phyloP scores from a whole-genome alignment of 1,140 invertebrate genomes.

The Microplitis demolitor region DNA sequence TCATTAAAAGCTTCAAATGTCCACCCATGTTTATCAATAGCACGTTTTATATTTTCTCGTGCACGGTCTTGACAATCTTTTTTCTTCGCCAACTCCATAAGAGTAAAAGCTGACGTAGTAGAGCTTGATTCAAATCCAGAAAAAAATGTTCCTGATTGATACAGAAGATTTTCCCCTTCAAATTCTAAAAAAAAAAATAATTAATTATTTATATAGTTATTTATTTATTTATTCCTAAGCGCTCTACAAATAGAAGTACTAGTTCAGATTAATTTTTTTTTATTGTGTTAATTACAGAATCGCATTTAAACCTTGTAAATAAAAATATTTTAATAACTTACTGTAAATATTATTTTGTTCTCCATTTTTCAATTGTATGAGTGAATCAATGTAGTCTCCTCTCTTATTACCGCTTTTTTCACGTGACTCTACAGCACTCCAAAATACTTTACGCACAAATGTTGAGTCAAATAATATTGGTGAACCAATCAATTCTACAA shows the following conservation, averaged over 20 bases:
- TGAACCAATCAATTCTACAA: constrained; percentile 10
- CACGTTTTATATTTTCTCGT: constrained; percentile 64
- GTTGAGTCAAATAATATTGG: constrained; percentile 5
- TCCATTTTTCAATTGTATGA: constrained; percentile 39
- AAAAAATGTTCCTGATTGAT: constrained; percentile 55
- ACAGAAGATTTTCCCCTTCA: constrained; percentile 40
- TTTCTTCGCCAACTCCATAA: constrained; percentile 57
- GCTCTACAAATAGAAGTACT: no score
- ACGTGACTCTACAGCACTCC: constrained; percentile 33
- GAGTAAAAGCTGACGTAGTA: constrained; percentile 52
- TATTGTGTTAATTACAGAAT: no score
- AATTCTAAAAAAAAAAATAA: constrained; percentile 36
- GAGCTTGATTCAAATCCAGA: constrained; percentile 67
- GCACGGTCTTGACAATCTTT: constrained; percentile 54
- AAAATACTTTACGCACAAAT: constrained; percentile 36
- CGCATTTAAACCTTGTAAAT: no score
- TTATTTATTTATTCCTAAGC: neutral
- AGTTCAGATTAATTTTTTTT: no score
- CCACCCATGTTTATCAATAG: constrained; percentile 47
- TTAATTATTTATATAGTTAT: neutral
- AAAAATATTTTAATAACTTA: constrained; percentile 11
- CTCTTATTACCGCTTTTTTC: constrained; percentile 34
- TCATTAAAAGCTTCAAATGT: constrained; percentile 49
- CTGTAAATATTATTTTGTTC: constrained; percentile 28
- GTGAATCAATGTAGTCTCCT: constrained; percentile 38